Evolutionary conservation across 1,140 invertebrate species (phyloP).

Genomic region (Cotesia typhae): DNA sequence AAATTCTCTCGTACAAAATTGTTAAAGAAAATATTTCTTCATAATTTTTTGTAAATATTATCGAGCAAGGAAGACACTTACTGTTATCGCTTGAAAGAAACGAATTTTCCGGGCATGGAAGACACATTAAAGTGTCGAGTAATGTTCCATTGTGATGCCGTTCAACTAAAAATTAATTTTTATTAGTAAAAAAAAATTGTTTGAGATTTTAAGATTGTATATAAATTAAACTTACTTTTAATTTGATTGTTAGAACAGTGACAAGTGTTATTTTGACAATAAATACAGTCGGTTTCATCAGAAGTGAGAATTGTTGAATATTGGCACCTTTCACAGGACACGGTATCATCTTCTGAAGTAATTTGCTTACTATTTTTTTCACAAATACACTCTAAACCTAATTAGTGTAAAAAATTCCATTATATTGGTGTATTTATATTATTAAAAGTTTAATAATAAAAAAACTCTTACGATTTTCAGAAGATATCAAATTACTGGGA

Average conservation of each 20-base stretch:
- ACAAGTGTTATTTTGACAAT: constrained; percentile 52
- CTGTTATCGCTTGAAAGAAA: constrained; percentile 56
- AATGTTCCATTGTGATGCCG: constrained; percentile 58
- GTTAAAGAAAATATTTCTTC: constrained; percentile 50
- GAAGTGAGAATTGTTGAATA: constrained; percentile 49
- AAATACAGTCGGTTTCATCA: constrained; percentile 57
- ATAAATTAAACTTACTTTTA: constrained; percentile 49
- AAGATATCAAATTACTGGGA: constrained; percentile 51
- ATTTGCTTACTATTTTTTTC: constrained; percentile 51
- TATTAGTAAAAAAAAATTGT: constrained; percentile 17
- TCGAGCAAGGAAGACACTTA: constrained; percentile 62
- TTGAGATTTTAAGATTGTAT: constrained; percentile 19
- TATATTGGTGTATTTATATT: constrained; percentile 25
- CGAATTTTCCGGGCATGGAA: constrained; percentile 61
- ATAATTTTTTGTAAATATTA: constrained; percentile 43
- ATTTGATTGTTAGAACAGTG: constrained; percentile 55
- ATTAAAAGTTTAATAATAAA: constrained; percentile 24
- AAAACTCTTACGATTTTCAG: constrained; percentile 50
- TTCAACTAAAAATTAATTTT: constrained; percentile 58
- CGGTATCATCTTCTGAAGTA: constrained; percentile 46
- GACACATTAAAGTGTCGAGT: constrained; percentile 55
- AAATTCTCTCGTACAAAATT: constrained; percentile 45
- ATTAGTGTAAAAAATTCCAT: constrained; percentile 21
- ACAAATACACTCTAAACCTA: constrained; percentile 53
- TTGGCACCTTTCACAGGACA: constrained; percentile 52